Evolutionary conservation across 2,888 invertebrate genomes (phyloP), one percentile per base, ranked within the genome.

Genomic region (Horisme vitalbata): DNA sequence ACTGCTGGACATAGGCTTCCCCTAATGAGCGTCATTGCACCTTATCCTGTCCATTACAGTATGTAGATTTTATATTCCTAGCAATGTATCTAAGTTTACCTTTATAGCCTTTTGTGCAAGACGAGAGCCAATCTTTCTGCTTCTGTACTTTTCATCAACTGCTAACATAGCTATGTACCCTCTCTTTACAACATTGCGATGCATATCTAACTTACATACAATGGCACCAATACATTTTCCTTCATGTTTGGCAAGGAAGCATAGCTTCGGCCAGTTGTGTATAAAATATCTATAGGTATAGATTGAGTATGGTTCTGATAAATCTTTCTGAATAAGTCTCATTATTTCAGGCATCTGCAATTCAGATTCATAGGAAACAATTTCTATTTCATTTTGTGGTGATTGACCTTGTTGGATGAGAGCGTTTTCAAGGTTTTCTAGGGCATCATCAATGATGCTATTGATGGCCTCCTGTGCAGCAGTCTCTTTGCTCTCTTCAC

Each of bases 211-310:
- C 90, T 99, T 99, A 92, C 99, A 99, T 62, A 99, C 99, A 76
- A 99, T 98, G 75, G 99, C 99, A 82, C 99, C 99, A 65, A 99
- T 97, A 81, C 96, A 97, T 72, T 94, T 93, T 51, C 93, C 93
- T 66, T 93, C 93, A 81, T 96, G 94, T 92, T 95, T 95, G 49
- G 98, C 98, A 91, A 99, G 91, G 90, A 98, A 98, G 90, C 99
- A 99, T 62, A 99, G 91, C 88, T 99, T 97, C 79, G 99, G 99
- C 99, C 99, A 99, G 86, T 99, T 99, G 85, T 99, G 98, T 82
- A 99, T 99, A 91, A 99, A 99, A 92, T 99, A 99, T 90, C 99
- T 94, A 91, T 99, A 99, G 18, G 99, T 99, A 88, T 99, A 99
- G 91, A 99, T 99, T 60, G 99, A 99, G 91, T 99, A 99, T 24